phyloP scores from a whole-genome alignment of 1,140 invertebrate genomes.

The Dendroctonus ponderosae region DNA sequence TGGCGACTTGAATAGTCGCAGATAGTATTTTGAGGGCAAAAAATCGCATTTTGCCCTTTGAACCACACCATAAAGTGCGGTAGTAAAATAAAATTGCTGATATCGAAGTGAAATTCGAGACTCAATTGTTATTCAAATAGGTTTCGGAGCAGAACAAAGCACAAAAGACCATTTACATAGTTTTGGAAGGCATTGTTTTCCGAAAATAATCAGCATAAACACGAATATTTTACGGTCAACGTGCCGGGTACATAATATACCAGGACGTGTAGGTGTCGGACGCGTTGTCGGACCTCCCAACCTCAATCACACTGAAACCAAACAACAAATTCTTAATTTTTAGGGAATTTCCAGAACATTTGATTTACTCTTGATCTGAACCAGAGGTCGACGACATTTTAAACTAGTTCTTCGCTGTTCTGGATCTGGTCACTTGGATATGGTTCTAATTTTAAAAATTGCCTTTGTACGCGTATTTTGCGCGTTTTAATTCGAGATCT shows the following conservation, averaged over 20 bases:
- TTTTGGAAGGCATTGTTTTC: constrained; percentile 28
- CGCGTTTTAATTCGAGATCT: neutral
- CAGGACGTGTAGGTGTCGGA: neutral
- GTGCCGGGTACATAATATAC: constrained; percentile 5
- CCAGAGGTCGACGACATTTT: constrained; percentile 12
- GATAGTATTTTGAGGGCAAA: too few relatives aligned
- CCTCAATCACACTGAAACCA: neutral
- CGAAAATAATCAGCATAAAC: constrained; percentile 6
- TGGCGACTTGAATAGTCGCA: too few relatives aligned
- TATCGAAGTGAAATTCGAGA: constrained; percentile 10
- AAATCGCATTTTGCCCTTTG: too few relatives aligned
- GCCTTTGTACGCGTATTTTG: neutral
- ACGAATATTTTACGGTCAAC: constrained; percentile 18
- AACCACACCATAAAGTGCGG: neutral
- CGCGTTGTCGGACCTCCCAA: constrained; percentile 8
- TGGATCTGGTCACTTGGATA: neutral
- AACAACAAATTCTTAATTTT: neutral
- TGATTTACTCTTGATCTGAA: neutral
- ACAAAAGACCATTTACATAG: constrained; percentile 32
- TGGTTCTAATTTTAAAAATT: constrained; percentile 11
- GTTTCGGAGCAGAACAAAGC: constrained; percentile 14
- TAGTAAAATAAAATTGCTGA: neutral
- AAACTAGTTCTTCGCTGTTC: constrained; percentile 3
- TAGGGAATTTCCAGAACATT: neutral
- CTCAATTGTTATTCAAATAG: constrained; percentile 27